Percentiles rank a stretch among this genome's conserved stretches.
Evolutionary conservation across 2,113 vertebrate genomes (phyloP).

Genomic region (Glaucomys volans): DNA sequence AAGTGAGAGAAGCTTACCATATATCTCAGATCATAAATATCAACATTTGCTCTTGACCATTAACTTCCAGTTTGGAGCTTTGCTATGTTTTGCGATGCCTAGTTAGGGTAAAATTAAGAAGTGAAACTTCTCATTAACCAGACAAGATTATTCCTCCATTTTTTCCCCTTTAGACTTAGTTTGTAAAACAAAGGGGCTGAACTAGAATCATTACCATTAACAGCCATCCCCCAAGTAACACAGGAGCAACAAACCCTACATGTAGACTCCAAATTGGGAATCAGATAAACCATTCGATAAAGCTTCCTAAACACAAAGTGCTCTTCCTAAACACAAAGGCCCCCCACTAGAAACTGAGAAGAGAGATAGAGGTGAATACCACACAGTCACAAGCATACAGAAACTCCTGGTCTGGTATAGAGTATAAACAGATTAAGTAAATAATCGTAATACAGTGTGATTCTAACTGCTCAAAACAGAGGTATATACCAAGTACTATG

Average conservation of each 20-base stretch:
- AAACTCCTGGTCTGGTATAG: background rate
- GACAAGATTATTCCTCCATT: background rate
- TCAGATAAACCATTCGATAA: conserved; percentile 21
- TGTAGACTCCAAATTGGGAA: background rate
- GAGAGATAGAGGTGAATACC: background rate
- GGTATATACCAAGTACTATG: background rate
- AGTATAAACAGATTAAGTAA: background rate
- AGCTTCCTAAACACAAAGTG: background rate
- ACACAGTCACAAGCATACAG: background rate
- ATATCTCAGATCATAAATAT: conserved; percentile 30
- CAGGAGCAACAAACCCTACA: background rate
- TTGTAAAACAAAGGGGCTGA: conserved; percentile 37
- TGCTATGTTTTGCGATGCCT: background rate
- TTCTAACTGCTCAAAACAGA: background rate
- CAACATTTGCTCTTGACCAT: background rate
- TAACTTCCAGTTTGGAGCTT: background rate
- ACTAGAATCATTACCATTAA: conserved; percentile 8
- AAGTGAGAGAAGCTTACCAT: background rate
- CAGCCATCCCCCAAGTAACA: background rate
- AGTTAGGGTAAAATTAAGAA: background rate
- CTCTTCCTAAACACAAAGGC: too few relatives aligned
- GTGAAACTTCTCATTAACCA: background rate
- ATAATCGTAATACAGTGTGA: background rate
- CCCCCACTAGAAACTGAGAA: background rate
- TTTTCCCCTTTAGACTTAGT: background rate